phyloP scores from a whole-genome alignment of 2,797 vertebrate genomes.

The Champsocephalus gunnari region DNA sequence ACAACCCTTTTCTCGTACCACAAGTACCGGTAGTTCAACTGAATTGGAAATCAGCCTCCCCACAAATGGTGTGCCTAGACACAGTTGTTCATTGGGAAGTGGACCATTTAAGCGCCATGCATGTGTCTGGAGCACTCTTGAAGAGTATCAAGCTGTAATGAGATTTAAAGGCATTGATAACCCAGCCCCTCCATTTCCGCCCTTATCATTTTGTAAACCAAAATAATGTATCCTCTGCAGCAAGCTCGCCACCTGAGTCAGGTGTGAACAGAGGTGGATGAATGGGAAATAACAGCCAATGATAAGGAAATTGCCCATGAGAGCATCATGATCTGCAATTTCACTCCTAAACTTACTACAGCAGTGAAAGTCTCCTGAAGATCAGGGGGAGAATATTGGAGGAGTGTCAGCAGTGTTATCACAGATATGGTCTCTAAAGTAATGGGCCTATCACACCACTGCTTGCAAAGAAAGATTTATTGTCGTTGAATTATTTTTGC shows the following conservation, averaged over 20 bases:
- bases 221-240: slow-evolving; percentile 34
- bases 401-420: slow-evolving; percentile 66
- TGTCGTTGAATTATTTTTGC: slow-evolving; percentile 74
- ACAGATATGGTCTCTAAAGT: slow-evolving; percentile 68
- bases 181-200: slow-evolving; percentile 25
- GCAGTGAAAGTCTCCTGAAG: slow-evolving; percentile 51
- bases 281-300: slow-evolving; percentile 22
- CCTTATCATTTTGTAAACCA: slow-evolving; percentile 50
- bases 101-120: slow-evolving; percentile 57
- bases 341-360: slow-evolving; percentile 27
- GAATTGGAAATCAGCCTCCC: slow-evolving; percentile 58
- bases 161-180: slow-evolving; percentile 45
- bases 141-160: slow-evolving; percentile 54
- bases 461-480: slow-evolving; percentile 76
- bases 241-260: slow-evolving; percentile 22
- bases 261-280: slow-evolving; percentile 12
- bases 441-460: slow-evolving; percentile 67
- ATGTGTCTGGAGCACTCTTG: slow-evolving; percentile 56
- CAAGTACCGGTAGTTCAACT: slow-evolving; percentile 38
- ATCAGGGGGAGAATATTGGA: slow-evolving; percentile 41
- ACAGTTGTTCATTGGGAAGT: slow-evolving; percentile 54
- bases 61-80: slow-evolving; percentile 36
- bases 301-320: slow-evolving; percentile 37
- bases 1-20: slow-evolving; percentile 18
- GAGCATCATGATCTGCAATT: slow-evolving; percentile 30